A percentile compares a stretch with the other conserved stretches of the same genome.
phyloP scores from a whole-genome alignment of 23 tunicate species.

The Diplosoma virens region DNA sequence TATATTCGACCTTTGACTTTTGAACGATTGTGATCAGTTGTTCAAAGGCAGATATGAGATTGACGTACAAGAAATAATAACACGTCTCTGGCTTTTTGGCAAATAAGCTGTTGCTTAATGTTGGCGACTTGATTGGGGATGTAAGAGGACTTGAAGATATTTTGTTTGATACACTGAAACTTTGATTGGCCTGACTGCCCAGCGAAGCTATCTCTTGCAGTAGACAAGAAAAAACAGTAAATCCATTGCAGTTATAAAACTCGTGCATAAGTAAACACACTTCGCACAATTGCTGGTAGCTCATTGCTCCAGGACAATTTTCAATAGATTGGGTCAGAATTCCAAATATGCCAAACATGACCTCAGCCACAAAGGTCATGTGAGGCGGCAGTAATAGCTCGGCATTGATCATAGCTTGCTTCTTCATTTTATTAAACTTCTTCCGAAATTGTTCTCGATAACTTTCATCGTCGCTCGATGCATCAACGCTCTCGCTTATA shows the following conservation, averaged over 20 bases:
- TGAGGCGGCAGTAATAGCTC: slow-evolving; percentile 21
- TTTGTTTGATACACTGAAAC: not conserved
- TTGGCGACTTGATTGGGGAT: slow-evolving; percentile 21
- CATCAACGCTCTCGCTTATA: not conserved
- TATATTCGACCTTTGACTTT: slow-evolving; percentile 55
- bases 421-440: not conserved
- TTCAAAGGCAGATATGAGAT: slow-evolving; percentile 23
- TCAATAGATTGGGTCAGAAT: slow-evolving; percentile 29
- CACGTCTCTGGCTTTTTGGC: not conserved
- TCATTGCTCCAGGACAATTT: not conserved
- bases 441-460: slow-evolving; percentile 2
- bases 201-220: slow-evolving; percentile 18
- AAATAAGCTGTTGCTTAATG: not conserved
- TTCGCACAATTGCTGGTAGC: slow-evolving; percentile 41
- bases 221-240: slow-evolving; percentile 27
- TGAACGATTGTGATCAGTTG: slow-evolving; percentile 32
- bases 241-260: slow-evolving; percentile 63
- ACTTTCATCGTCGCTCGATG: not conserved
- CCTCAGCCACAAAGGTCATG: slow-evolving; percentile 34
- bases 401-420: not conserved
- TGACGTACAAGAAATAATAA: not conserved
- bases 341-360: slow-evolving; percentile 29
- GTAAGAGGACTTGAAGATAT: not conserved
- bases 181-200: not conserved
- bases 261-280: slow-evolving; percentile 67